A percentile compares a stretch with the other conserved stretches of the same genome.
Evolutionary conservation across 2,113 vertebrate species (phyloP).

Genomic region (Tachysurus fulvidraco): DNA sequence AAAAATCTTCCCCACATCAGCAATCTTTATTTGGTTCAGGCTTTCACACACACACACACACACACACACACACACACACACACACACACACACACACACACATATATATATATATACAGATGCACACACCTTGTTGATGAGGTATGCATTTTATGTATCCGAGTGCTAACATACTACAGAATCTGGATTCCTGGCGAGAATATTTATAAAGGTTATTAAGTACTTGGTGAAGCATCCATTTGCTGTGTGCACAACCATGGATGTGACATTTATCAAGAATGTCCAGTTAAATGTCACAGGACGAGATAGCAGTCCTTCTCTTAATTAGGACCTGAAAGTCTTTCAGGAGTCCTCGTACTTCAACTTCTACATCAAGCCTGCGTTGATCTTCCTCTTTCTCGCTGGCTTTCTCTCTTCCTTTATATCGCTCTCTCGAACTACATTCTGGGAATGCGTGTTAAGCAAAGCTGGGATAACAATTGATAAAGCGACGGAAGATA

Average conservation of each 20-base stretch:
- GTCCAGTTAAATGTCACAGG: slow-evolving; percentile 66
- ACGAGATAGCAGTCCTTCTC: slow-evolving; percentile 70
- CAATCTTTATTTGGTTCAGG: neutral
- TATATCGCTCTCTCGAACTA: slow-evolving; percentile 47
- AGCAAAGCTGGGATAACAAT: slow-evolving; percentile 73
- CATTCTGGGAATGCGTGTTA: slow-evolving; percentile 60
- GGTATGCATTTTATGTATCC: slow-evolving; percentile 65
- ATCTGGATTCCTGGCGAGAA: slow-evolving; percentile 76
- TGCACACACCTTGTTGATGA: slow-evolving; percentile 59
- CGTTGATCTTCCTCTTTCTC: slow-evolving; percentile 61
- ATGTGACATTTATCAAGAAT: slow-evolving; percentile 77
- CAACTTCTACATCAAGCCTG: slow-evolving; percentile 60
- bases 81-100: slow-evolving; percentile 3
- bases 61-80: slow-evolving; percentile 31
- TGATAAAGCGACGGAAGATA: slow-evolving; percentile 72
- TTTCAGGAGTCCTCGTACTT: slow-evolving; percentile 69
- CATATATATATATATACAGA: slow-evolving; percentile 11
- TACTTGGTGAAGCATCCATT: slow-evolving; percentile 74
- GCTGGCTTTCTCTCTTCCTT: slow-evolving; percentile 32
- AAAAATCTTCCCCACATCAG: slow-evolving; percentile 2
- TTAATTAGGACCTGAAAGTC: slow-evolving; percentile 70
- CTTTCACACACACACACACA: neutral
- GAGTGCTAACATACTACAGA: slow-evolving; percentile 60
- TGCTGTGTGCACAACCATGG: slow-evolving; percentile 69
- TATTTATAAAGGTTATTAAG: slow-evolving; percentile 80